These are phyloP conservation scores for Pseudorhombus dupliciocellatus DNA, from an alignment of 2,113 vertebrate genomes.

Conservation along the genomic window DNA sequence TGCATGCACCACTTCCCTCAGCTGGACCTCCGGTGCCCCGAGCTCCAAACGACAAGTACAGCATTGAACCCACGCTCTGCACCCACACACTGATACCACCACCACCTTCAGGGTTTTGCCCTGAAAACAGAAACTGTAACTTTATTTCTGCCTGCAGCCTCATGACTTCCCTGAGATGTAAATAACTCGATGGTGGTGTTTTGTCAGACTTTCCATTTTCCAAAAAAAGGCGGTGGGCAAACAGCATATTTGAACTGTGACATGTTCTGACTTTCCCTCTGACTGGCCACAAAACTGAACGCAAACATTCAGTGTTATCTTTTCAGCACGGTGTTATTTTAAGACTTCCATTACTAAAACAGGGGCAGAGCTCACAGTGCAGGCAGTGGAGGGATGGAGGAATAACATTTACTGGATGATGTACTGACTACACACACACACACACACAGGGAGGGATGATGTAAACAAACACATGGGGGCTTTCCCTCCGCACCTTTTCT, in stretches of 20 bases:
- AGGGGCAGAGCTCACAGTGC: slow-evolving; percentile 14
- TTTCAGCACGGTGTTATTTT: slow-evolving; percentile 32
- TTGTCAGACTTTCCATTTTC: slow-evolving; percentile 68
- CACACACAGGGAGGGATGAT: neutral
- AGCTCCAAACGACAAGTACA: slow-evolving; percentile 27
- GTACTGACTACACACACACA: slow-evolving; percentile 14
- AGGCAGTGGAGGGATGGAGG: slow-evolving; percentile 16
- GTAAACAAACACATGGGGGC: slow-evolving; percentile 4
- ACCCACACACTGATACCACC: slow-evolving; percentile 5
- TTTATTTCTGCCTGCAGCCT: slow-evolving; percentile 47
- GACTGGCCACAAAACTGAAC: slow-evolving; percentile 49
- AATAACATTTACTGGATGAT: slow-evolving; percentile 37
- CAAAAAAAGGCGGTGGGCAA: slow-evolving; percentile 2
- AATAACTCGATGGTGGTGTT: slow-evolving; percentile 47
- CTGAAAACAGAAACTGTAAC: slow-evolving; percentile 41
- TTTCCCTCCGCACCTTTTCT: neutral
- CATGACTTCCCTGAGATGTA: slow-evolving; percentile 27
- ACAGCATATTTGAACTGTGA: slow-evolving; percentile 20
- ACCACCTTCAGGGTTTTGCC: slow-evolving; percentile 32
- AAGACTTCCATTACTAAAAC: slow-evolving; percentile 44
- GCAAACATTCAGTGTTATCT: slow-evolving; percentile 33
- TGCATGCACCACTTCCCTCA: slow-evolving; percentile 13
- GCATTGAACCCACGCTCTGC: slow-evolving; percentile 32
- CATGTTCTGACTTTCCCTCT: slow-evolving; percentile 20
- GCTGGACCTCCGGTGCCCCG: slow-evolving; percentile 11